These are phyloP conservation scores for Parnassius apollo DNA, from an alignment of 2,888 invertebrate genomes.

Conservation along the genomic window DNA sequence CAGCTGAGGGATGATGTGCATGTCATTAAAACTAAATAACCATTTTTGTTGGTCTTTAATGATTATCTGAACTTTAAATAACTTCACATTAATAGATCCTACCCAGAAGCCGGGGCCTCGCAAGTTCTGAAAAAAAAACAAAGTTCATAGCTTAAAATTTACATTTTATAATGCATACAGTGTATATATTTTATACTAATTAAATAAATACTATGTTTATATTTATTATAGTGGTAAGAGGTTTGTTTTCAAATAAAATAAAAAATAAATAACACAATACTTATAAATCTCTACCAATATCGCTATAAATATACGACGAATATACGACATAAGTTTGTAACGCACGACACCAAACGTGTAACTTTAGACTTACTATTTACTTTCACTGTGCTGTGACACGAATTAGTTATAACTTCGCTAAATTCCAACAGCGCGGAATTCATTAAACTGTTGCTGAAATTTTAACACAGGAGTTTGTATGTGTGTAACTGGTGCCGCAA, in stretches of 20 bases:
- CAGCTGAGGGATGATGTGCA: too few relatives aligned
- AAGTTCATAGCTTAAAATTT: too few relatives aligned
- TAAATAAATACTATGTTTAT: too few relatives aligned
- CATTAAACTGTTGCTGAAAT: conserved; percentile 68
- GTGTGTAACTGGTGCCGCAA: conserved; percentile 69
- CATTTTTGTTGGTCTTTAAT: too few relatives aligned
- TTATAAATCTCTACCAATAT: not conserved
- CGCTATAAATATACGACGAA: not conserved
- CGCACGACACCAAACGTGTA: conserved; percentile 32
- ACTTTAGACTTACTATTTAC: conserved; percentile 41
- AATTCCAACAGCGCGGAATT: conserved; percentile 59
- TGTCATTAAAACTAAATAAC: too few relatives aligned
- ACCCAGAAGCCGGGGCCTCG: too few relatives aligned
- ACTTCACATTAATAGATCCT: too few relatives aligned
- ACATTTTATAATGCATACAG: too few relatives aligned
- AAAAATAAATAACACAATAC: not conserved
- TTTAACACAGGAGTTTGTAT: conserved; percentile 56
- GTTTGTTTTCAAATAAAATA: too few relatives aligned
- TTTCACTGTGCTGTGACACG: conserved; percentile 42
- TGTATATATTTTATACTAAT: too few relatives aligned
- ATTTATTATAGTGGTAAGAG: too few relatives aligned
- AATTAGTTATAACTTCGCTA: conserved; percentile 46
- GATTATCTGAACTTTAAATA: conserved; percentile 23
- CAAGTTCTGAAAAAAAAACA: too few relatives aligned
- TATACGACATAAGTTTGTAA: conserved; percentile 18